These are phyloP conservation scores for Spinus olivaceus DNA, from an alignment of 2,797 vertebrate genomes.

Conservation along the genomic window DNA sequence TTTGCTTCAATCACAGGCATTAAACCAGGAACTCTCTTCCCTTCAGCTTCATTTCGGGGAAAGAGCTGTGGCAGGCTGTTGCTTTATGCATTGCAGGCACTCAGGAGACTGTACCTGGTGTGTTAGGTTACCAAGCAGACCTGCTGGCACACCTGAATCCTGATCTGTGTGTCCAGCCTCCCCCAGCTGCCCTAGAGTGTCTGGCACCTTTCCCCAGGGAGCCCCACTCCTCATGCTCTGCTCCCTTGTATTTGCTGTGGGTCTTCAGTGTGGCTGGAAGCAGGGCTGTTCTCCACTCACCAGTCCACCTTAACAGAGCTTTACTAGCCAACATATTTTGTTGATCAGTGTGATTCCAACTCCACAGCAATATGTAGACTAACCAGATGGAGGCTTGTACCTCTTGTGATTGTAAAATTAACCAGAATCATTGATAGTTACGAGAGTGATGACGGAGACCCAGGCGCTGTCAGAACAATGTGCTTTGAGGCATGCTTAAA, in stretches of 20 bases:
- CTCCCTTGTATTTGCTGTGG: neutral
- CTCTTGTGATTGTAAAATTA: conserved; percentile 64
- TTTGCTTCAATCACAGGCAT: neutral
- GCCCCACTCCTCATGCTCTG: accelerated
- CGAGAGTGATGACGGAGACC: conserved; percentile 50
- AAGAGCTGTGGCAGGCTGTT: neutral
- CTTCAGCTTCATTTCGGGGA: neutral
- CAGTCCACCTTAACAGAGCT: conserved; percentile 54
- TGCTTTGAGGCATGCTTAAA: conserved; percentile 61
- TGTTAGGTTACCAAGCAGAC: neutral
- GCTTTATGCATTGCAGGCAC: accelerated
- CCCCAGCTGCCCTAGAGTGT: neutral
- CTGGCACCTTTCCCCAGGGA: neutral
- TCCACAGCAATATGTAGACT: conserved; percentile 53
- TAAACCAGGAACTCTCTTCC: neutral
- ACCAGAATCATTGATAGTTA: conserved; percentile 56
- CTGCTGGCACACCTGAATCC: neutral
- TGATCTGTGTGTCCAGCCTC: neutral
- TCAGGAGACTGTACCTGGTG: neutral
- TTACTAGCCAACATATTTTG: conserved; percentile 53
- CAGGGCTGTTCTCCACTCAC: neutral
- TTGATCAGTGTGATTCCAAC: conserved; percentile 56
- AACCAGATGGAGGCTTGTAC: conserved; percentile 64
- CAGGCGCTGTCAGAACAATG: conserved; percentile 64
- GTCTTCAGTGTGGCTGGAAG: neutral